Base-by-base conservation (phyloP, 2,888 invertebrate genomes). In the Leucania comma region DNA sequence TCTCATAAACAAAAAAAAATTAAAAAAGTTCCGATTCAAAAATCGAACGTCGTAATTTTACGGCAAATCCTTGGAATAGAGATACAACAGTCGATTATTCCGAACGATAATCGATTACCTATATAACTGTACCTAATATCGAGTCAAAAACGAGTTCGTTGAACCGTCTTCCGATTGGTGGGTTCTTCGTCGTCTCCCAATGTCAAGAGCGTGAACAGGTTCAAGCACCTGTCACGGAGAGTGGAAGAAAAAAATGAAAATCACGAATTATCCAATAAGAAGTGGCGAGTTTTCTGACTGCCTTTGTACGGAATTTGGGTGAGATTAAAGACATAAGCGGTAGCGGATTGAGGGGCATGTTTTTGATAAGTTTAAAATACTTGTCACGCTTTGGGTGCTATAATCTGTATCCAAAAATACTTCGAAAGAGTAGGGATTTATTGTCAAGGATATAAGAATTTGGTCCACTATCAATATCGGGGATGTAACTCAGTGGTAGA, bases 401-500 rank as follows among this genome's bases (percentile, higher is more conserved):
- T 14, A 0, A 35, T 20, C 4, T 20, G 1, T 14, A 26, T 1
- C 24, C 6, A 50, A 50, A n/a, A 22, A 2, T 17, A 32, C 12
- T 20, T 9, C 20, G 10, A n/a, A 54, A 2, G 14, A 53, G 8
- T 26, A 32, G 3, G 5, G 17, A 1, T 4, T 12, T 32, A 32
- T 0, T 24, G n/a, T 60, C 1, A 53, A 46, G 0, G 0, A 26
- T 35, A 0, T 32, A 20, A 0, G 26, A 17, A 58, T 75, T 72
- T 66, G 0, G 6, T 9, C 0, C 0, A 0, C 0, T 0, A 0
- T 0, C 0, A 0, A 0, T 1, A 80, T 22, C 84, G 95, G 95
- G 95, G 94, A 91, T 95, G 94, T 95, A 94, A 95, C 95, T 95
- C 94, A 95, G 95, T 94, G 95, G 94, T 95, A 95, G 94, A 96